Percentiles rank a stretch among this genome's conserved stretches.
These are phyloP conservation scores for Tachysurus fulvidraco DNA, from an alignment of 2,113 vertebrate species.

Conservation along the genomic window DNA sequence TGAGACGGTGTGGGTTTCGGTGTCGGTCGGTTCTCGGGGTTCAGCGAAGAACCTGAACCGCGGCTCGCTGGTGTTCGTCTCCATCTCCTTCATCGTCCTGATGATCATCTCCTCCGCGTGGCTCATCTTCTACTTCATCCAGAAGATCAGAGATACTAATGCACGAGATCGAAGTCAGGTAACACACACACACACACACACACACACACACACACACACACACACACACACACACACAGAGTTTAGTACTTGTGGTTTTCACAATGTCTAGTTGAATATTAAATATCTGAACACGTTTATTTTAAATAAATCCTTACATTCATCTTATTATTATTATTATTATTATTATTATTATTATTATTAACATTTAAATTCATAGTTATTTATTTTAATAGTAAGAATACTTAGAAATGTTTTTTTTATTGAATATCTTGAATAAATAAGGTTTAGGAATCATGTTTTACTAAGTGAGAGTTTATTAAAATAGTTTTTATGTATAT, in stretches of 20 bases:
- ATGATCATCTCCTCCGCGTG: slow-evolving; percentile 98
- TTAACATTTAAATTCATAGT: background rate
- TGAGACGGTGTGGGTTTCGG: slow-evolving; percentile 87
- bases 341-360: background rate
- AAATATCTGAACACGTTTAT: background rate
- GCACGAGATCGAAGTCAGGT: slow-evolving; percentile 94
- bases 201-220: slow-evolving; percentile 12
- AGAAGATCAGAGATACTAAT: slow-evolving; percentile 93
- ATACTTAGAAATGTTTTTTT: background rate
- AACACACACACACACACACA: slow-evolving; percentile 27
- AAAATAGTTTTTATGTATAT: background rate
- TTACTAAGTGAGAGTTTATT: background rate
- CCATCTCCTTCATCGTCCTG: slow-evolving; percentile 96
- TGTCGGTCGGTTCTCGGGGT: slow-evolving; percentile 84
- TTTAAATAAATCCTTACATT: background rate
- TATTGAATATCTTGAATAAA: background rate
- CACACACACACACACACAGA: background rate
- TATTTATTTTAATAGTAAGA: background rate
- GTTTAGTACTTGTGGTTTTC: too few relatives aligned
- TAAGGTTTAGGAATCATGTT: background rate
- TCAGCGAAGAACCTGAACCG: slow-evolving; percentile 86
- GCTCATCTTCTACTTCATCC: slow-evolving; percentile 99
- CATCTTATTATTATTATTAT: background rate
- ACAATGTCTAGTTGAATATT: background rate
- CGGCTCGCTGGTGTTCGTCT: slow-evolving; percentile 94